phyloP scores from a whole-genome alignment of 2,113 vertebrate genomes.

The Barnardius zonarius region DNA sequence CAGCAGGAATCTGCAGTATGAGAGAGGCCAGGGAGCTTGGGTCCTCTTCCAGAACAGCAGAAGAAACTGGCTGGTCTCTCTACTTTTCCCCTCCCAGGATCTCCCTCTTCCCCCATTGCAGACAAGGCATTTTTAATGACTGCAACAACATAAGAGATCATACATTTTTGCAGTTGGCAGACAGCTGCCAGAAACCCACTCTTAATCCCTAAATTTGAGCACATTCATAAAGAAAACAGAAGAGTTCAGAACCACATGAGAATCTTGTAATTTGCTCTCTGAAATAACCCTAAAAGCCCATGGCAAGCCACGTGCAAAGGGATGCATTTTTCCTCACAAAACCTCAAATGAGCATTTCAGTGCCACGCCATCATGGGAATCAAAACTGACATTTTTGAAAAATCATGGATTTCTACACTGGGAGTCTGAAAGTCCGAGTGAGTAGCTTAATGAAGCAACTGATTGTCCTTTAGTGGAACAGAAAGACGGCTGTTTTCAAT shows the following conservation, averaged over 20 bases:
- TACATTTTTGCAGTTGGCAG: neutral
- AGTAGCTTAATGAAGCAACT: neutral
- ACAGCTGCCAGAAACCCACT: neutral
- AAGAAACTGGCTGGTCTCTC: neutral
- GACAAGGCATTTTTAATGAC: neutral
- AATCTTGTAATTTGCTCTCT: conserved; percentile 18
- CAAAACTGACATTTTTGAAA: neutral
- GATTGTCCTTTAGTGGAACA: neutral
- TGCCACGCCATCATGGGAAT: neutral
- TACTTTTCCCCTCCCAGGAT: neutral
- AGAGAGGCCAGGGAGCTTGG: neutral
- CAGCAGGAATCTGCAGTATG: neutral
- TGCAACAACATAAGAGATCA: accelerated
- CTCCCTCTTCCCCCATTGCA: neutral
- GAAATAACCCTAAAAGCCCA: neutral
- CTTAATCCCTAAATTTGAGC: neutral
- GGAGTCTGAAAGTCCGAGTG: neutral
- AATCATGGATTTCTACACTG: neutral
- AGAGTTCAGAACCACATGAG: neutral
- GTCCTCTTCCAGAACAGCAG: neutral
- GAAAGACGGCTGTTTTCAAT: neutral
- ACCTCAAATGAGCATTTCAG: neutral
- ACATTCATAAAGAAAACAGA: neutral
- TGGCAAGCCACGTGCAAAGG: neutral
- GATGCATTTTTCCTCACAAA: neutral